phyloP scores from a whole-genome alignment of 2,888 invertebrate species.

The Chromoteleia sp. region DNA sequence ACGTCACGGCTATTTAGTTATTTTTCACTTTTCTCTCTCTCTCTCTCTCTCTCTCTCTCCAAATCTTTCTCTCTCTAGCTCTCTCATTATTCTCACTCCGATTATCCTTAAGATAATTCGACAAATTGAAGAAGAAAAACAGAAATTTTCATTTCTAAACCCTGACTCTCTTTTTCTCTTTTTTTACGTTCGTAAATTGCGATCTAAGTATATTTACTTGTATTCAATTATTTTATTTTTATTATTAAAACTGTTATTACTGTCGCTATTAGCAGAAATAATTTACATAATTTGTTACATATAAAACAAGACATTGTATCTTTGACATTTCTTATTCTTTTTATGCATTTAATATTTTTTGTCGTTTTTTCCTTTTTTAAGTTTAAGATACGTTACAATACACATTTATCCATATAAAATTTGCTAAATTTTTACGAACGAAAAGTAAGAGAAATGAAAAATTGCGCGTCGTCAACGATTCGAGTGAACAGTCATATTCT shows the following conservation, averaged over 20 bases:
- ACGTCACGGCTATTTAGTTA: conserved; percentile 36
- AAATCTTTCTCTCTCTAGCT: too few relatives aligned
- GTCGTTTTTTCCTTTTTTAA: neutral
- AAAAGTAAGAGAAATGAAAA: conserved; percentile 6
- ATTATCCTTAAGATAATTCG: neutral
- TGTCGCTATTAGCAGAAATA: conserved; percentile 78
- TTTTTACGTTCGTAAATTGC: conserved; percentile 55
- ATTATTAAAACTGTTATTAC: conserved; percentile 65
- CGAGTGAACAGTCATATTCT: neutral
- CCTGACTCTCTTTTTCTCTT: conserved; percentile 18
- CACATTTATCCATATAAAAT: conserved; percentile 14
- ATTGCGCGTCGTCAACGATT: conserved; percentile 1
- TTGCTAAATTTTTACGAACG: neutral
- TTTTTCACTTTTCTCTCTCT: neutral
- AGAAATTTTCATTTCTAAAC: conserved; percentile 12
- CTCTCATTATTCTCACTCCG: too few relatives aligned
- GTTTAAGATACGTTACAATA: conserved; percentile 1
- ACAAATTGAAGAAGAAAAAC: conserved; percentile 3
- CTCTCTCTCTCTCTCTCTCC: too few relatives aligned
- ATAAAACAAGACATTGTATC: conserved; percentile 76
- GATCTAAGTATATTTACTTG: conserved; percentile 74
- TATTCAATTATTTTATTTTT: conserved; percentile 72
- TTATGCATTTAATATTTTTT: conserved; percentile 8
- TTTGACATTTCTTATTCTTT: too few relatives aligned
- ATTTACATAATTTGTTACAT: conserved; percentile 82